A percentile compares a stretch with the other conserved stretches of the same genome.
phyloP scores from a whole-genome alignment of 1,140 invertebrate genomes.

The Drosophila pectinifera region DNA sequence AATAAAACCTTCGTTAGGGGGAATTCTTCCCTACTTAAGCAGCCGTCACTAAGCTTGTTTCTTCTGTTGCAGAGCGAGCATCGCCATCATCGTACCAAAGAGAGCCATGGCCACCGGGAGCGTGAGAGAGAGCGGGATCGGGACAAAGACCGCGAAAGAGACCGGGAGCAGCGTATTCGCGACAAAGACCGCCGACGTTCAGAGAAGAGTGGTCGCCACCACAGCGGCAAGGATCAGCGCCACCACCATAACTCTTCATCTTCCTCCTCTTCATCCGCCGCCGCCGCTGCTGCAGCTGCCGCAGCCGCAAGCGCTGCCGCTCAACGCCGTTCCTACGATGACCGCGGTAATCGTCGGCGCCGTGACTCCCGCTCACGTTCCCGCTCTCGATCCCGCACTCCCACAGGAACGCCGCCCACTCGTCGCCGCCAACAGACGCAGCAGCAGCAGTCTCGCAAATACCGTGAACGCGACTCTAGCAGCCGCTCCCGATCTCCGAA shows the following conservation, averaged over 20 bases:
- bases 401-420: slow-evolving; percentile 33
- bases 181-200: slow-evolving; percentile 24
- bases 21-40: background rate
- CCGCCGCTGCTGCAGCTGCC: slow-evolving; percentile 12
- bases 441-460: slow-evolving; percentile 42
- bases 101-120: slow-evolving; percentile 61
- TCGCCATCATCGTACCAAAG: slow-evolving; percentile 61
- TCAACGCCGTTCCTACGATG: slow-evolving; percentile 57
- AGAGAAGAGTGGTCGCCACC: slow-evolving; percentile 27
- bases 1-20: no score
- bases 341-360: slow-evolving; percentile 49
- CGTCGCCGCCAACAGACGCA: slow-evolving; percentile 29
- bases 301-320: slow-evolving; percentile 16
- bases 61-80: slow-evolving; percentile 37
- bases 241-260: slow-evolving; percentile 50
- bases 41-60: background rate
- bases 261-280: slow-evolving; percentile 23
- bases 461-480: slow-evolving; percentile 59
- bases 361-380: slow-evolving; percentile 51
- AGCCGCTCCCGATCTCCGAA: slow-evolving; percentile 61
- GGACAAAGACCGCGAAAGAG: slow-evolving; percentile 37
- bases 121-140: slow-evolving; percentile 38
- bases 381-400: slow-evolving; percentile 62
- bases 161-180: slow-evolving; percentile 43
- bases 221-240: slow-evolving; percentile 53